Conservation (phyloP, 2,113 vertebrate genomes). For the Spheniscus mendiculus region DNA sequence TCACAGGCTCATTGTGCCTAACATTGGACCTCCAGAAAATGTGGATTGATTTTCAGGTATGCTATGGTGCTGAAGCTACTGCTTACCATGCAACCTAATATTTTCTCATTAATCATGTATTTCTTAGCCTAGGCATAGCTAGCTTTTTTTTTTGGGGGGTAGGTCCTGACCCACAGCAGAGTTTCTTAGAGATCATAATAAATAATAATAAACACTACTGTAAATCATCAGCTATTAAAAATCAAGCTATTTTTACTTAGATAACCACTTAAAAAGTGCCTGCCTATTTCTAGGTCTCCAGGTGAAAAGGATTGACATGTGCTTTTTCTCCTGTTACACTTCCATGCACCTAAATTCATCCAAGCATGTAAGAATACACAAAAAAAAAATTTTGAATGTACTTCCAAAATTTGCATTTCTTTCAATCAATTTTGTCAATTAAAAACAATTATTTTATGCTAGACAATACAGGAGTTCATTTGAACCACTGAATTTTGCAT, state of each 20-base stretch:
- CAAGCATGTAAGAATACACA: background rate
- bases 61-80: background rate
- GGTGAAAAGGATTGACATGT: background rate
- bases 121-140: background rate
- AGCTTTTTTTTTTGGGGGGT: background rate
- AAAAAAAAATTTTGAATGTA: background rate
- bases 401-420: background rate
- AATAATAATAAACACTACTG: background rate
- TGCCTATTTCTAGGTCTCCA: background rate
- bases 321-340: background rate
- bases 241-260: background rate
- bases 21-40: background rate
- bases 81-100: background rate
- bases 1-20: background rate
- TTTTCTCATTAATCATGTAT: background rate
- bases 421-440: background rate
- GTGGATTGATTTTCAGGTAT: background rate
- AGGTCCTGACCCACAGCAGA: background rate
- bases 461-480: background rate
- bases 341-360: background rate
- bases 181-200: background rate
- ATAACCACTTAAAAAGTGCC: background rate
- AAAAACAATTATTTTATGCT: background rate
- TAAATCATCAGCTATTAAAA: background rate
- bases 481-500: background rate